Conservation (phyloP, 2,797 vertebrate species). For the Sebastes trivittatus region DNA sequence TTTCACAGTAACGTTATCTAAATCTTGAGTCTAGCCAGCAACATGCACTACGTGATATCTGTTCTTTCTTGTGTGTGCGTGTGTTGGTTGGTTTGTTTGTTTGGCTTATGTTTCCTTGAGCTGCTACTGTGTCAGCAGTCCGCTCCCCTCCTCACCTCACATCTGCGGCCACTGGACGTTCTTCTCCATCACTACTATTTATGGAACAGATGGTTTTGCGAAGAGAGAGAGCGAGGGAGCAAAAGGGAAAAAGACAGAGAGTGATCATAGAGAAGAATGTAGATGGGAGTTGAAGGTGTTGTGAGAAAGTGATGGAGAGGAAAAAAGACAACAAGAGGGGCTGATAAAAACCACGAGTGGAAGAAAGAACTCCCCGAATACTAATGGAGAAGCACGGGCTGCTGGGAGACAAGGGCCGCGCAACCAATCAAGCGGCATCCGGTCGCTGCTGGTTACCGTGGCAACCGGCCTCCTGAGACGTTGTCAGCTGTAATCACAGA, state of each 20-base stretch:
- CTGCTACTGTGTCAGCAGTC: slow-evolving; percentile 49
- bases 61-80: no score
- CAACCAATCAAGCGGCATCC: slow-evolving; percentile 75
- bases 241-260: neutral
- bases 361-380: slow-evolving; percentile 76
- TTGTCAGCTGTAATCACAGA: slow-evolving; percentile 79
- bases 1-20: no score
- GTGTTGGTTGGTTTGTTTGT: no score
- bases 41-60: no score
- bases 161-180: slow-evolving; percentile 52
- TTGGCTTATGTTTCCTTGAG: neutral
- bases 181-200: slow-evolving; percentile 66
- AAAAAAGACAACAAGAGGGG: slow-evolving; percentile 4
- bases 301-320: slow-evolving; percentile 6
- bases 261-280: neutral
- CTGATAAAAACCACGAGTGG: slow-evolving; percentile 55
- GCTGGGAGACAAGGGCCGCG: slow-evolving; percentile 67
- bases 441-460: slow-evolving; percentile 70
- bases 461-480: slow-evolving; percentile 75
- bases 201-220: slow-evolving; percentile 57
- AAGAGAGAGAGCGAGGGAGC: neutral
- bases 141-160: slow-evolving; percentile 19
- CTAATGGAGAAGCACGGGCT: slow-evolving; percentile 73
- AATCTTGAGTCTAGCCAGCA: no score
- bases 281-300: slow-evolving; percentile 5